These are phyloP conservation scores for Aurelia sp. DNA, from an alignment of 30 jellyfish, hydroid and myxozoan genomes.

Conservation along the genomic window DNA sequence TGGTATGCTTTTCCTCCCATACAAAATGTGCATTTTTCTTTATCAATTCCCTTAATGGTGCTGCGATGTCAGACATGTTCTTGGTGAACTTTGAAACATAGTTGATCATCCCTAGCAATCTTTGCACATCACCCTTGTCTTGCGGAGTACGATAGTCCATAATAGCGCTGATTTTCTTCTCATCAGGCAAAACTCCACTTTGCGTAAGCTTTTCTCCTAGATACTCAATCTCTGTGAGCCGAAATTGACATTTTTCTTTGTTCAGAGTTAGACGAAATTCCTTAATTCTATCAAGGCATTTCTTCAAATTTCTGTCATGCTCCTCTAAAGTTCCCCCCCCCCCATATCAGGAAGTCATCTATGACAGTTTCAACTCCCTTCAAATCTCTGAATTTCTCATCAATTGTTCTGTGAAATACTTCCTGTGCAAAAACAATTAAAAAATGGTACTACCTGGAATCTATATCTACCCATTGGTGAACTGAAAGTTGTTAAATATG, in stretches of 20 bases:
- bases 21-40: neutral
- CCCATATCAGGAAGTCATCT: slow-evolving; percentile 32
- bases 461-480: slow-evolving; percentile 63
- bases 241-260: slow-evolving; percentile 1
- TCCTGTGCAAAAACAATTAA: slow-evolving; percentile 30
- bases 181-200: slow-evolving; percentile 12
- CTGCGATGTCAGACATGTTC: no score
- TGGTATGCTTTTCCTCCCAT: neutral
- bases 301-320: slow-evolving; percentile 4
- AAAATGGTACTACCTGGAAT: slow-evolving; percentile 44
- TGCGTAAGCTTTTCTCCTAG: slow-evolving; percentile 3
- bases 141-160: slow-evolving; percentile 24
- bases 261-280: slow-evolving; percentile 7
- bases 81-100: no score
- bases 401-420: slow-evolving; percentile 26
- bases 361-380: slow-evolving; percentile 13
- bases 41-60: no score
- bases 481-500: slow-evolving; percentile 28
- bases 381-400: slow-evolving; percentile 7
- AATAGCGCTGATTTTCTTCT: slow-evolving; percentile 22
- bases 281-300: slow-evolving; percentile 17
- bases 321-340: neutral
- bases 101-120: no score
- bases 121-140: neutral
- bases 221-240: slow-evolving; percentile 12